Evolutionary conservation across 1,140 invertebrate species (phyloP), one percentile per base, ranked within the genome.

Genomic region (Drosophila cardini): DNA sequence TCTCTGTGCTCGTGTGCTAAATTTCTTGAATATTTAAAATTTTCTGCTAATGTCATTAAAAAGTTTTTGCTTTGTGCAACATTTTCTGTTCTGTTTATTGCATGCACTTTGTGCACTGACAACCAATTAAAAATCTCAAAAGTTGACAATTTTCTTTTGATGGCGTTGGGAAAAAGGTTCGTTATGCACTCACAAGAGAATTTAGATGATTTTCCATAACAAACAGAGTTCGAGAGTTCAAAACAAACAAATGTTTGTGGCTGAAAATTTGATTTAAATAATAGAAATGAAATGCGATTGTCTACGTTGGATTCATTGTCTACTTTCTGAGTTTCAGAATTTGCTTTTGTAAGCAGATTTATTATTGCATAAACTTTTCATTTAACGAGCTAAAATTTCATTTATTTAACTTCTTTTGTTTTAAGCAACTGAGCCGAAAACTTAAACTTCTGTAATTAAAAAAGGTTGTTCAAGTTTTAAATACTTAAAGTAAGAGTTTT

Each of bases 31-130:
- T 77, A 60, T 73, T 75, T 68, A 69, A 86, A 73, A 85, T 72
- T 86, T 71, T 68, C 53, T 73, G 76, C 72, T 83, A 83, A 87
- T 83, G 75, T 77, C 83, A 87, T 86, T 87, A 83, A 87, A 86
- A 86, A 86, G 84, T 87, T 87, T 56, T 53, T 32, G 52, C 80
- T 79, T 86, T 86, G 81, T 86, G 78, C 81, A 46, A 77, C 42
- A 60, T 72, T 82, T 34, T 64, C 36, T 46, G 43, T 34, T 64
- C 36, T 46, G 43, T 38, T 57, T 40, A 9, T 32, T 43, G 53
- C 43, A 55, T 60, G 64, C 60, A 48, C 72, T 79, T 79, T 75
- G 56, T 64, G 64, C 42, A 53, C 56, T 63, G 75, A 46, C 72
- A 77, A 55, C 77, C 81, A 84, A 84, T 87, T 82, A 76, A 78